Evolutionary conservation across 92 coral and sea anemone species (phyloP), one percentile per base, ranked within the genome.

Genomic region (Zoanthus gigantus): DNA sequence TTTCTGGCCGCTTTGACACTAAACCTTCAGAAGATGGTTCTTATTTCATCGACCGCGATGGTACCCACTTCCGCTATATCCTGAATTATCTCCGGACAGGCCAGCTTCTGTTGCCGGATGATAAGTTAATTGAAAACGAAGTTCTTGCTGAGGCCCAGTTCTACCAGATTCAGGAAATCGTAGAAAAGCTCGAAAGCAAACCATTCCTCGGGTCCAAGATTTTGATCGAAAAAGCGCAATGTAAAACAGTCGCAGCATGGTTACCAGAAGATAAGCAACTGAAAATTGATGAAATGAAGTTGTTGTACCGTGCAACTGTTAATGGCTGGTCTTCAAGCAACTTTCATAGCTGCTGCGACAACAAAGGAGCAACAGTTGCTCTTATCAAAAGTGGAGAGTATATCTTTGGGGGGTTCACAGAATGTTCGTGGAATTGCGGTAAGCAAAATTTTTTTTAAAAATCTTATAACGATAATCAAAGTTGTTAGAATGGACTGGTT

Each of bases 11-110:
- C 57, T 93, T 93, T 86, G 96, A 91, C 75, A 83, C 92, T 13
- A 86, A 93, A 87, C 94, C 96, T 37, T 89, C 82, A 71, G 94
- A 93, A 68, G 96, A 93, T 45, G 96, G 96, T 48, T 87, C 91
- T 46, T 93, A 86, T 87, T 93, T 93, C 79, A 90, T 93, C 78
- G 88, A 93, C 88, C 92, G 96, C 47, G 97, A 94, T 78, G 97
- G 97, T 71, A 90, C 97, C 9, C 89, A 87, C 77, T 92, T 92
- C 85, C 77, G 92, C 50, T 89, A 76, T 74, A 91, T 93, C 45
- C 84, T 93, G 85, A 93, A 93, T 65, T 93, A 91, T 71, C 86
- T 92, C 14, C 88, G 95, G 37, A 92, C 95, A 6, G 95, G 93
- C 16, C 65, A 78, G 23, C 95, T 92, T 45, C 83, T 90, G 18